Evolutionary conservation across 2,888 invertebrate genomes (phyloP), one percentile per base, ranked within the genome.

Genomic region (Gandaritis pyraliata): DNA sequence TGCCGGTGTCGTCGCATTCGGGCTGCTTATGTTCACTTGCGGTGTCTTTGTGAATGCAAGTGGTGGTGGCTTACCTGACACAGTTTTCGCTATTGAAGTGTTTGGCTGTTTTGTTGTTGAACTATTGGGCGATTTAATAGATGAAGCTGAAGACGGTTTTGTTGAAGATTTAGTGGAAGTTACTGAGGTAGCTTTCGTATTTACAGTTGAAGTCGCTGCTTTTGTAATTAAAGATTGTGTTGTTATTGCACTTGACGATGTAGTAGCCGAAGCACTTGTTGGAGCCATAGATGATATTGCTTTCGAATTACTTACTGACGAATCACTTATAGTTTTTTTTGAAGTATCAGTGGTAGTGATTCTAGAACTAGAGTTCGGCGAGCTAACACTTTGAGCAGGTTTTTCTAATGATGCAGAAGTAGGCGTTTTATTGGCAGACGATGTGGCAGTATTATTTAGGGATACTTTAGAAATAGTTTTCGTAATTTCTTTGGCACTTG

Each of bases 401-500:
- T 71, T 67, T 38, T 46, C 49, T 49, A 65, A 68, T 30, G 51
- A 51, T 36, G 68, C 41, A 55, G 68, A 52, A 51, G 46, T 53
- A 45, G 62, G 36, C 43, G 47, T 65, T 10, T 56, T 49, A 62
- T 63, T 59, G 38, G 30, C 61, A 41, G 56, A 64, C 38, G 54
- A 52, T 23, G 49, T 45, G 47, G 61, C 47, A 23, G 23, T 23
- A 6, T 55, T 64, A 46, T 61, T 57, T 58, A 46, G 13, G 56
- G 61, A 4, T 62, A 47, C 23, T 64, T 67, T 55, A 51, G 56
- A 18, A 46, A 65, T 70, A 57, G 48, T 65, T 55, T 57, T 58
- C 67, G 51, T 12, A 30, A 45, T 45, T 36, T 58, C 61, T 64
- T 75, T 74, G 60, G 66, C 68, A 70, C 70, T 68, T 58, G 64